Evolutionary conservation across 2,113 vertebrate genomes (phyloP), one percentile per base, ranked within the genome.

Genomic region (Coreoperca whiteheadi): DNA sequence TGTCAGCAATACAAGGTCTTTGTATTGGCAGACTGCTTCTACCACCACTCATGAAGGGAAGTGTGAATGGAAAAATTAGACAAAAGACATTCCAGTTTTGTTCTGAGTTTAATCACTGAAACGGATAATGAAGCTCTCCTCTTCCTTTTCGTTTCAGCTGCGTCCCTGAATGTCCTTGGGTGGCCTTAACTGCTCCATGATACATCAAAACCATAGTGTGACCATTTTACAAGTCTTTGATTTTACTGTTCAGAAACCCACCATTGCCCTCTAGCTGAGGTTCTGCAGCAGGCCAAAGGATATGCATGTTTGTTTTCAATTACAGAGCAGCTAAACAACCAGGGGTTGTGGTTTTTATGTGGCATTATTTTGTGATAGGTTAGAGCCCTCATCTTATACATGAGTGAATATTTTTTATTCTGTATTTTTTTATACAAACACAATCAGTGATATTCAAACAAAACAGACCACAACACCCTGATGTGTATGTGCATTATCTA

Each of bases 61-160:
- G 46, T 28, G 32, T 66, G 74, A 65, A 87, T n/a, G 46, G 50
- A 32, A 60, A 14, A 59, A 51, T 34, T 37, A 81, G 32, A 88
- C 39, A 90, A 87, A 78, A 85, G 56, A 87, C 75, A 79, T 85
- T 92, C 87, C 90, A 93, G 90, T 92, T 94, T 91, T 90, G 87
- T 90, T 94, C 87, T 82, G 91, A 93, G 90, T 95, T 94, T 94
- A 94, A 94, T 95, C 87, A 93, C 93, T 95, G 93, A 95, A 93
- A 94, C 94, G 70, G 83, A 91, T 88, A 91, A 88, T 93, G 93
- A 92, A 92, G 90, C 78, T 88, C 86, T 90, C 74, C 85, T 84
- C 90, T 86, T 91, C 81, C 51, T 92, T 87, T 79, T 90, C 81
- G 82, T 93, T 93, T 92, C 91, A 93, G 90, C 89, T 89, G 84